Evolutionary conservation across 2,113 vertebrate species (phyloP).

Genomic region (Rhombomys opimus): DNA sequence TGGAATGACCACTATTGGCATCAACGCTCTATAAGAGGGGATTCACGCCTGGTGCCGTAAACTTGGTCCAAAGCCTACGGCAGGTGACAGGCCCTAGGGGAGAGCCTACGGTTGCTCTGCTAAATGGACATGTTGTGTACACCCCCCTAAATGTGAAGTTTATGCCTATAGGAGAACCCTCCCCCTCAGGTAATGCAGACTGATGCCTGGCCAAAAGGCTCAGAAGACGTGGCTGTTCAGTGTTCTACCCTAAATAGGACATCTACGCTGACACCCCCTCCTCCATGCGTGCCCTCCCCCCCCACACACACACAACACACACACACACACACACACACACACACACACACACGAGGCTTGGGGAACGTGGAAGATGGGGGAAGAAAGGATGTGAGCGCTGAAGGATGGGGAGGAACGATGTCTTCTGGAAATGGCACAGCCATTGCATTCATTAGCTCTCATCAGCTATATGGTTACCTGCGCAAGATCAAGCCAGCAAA

Average conservation of each 20-base stretch:
- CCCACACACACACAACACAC: neutral
- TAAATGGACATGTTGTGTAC: neutral
- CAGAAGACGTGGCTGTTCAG: neutral
- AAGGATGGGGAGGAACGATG: neutral
- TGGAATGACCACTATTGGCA: neutral
- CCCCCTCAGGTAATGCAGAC: neutral
- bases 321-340: neutral
- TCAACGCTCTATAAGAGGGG: neutral
- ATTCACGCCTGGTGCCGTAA: too few species aligned
- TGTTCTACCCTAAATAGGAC: neutral
- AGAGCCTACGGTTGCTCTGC: neutral
- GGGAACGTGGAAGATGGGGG: neutral
- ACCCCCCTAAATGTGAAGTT: too few species aligned
- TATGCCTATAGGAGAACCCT: too few species aligned
- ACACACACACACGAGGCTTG: neutral
- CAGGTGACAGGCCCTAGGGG: neutral
- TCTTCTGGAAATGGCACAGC: neutral
- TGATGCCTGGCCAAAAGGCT: neutral
- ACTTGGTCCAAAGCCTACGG: neutral
- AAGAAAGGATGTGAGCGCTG: neutral
- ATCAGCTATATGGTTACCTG: neutral
- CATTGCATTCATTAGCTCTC: too few species aligned
- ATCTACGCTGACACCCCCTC: neutral
- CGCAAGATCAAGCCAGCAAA: neutral
- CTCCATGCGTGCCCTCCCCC: too few species aligned